Base-by-base conservation (phyloP, 2,888 invertebrate genomes). In the Microctonus brassicae region DNA sequence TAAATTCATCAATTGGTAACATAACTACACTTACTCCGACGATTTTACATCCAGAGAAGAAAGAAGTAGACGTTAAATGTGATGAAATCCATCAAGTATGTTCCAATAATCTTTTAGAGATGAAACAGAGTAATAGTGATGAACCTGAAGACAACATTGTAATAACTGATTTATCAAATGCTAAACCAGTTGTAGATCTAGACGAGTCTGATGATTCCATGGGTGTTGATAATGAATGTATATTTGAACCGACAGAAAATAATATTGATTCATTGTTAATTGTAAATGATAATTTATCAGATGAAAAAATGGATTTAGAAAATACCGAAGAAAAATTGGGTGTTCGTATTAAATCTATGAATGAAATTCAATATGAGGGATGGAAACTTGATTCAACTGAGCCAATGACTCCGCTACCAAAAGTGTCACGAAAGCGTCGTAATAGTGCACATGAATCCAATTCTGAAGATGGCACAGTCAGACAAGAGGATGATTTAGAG, bases 401-500 rank as follows among this genome's bases (percentile, higher is more conserved):
- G 47, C 26, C 58, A 29, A 29, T 65, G 2, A 24, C 47, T 7
- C 22, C 33, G 5, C 20, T 55, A 7, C 68, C 74, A 6, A 76
- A 76, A 7, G 74, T 78, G 0, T 83, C 84, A 2, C 78, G 86
- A 2, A 86, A 87, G 53, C 77, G 84, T 34, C 81, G 85, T 0
- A 84, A 80, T 61, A 84, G 84, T 61, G 72, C 77, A 1, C 80
- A 83, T n/a, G 84, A 86, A 22, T 81, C 83, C 3, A 84, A 85
- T 71, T 81, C 83, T 0, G 90, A 82, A 89, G 91, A 80, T 79
- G 83, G 74, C 89, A 88, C 82, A 88, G 89, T 73, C 89, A 91
- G 75, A 70, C 82, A 80, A 42, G 84, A 83, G 47, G 83, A 88
- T 1, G 81, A 62, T 29, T 79, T 82, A 17, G 83, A 79, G 20